Evolutionary conservation across 2,888 invertebrate species (phyloP).

Genomic region (Noctua fimbriata): DNA sequence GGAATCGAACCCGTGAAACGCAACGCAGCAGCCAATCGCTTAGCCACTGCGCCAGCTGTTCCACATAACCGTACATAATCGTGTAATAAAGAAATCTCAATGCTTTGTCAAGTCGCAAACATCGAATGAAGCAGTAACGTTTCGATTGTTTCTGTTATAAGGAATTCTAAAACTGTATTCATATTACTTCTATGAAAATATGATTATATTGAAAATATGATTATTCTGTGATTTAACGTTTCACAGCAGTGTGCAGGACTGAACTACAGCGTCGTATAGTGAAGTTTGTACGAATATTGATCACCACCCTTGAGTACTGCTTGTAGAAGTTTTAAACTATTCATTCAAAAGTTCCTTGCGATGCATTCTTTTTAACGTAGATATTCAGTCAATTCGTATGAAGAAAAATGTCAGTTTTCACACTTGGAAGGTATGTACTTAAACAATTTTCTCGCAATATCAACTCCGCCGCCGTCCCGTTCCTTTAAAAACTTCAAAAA

Average conservation of each 20-base stretch:
- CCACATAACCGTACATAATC: background rate
- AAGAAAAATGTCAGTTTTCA: background rate
- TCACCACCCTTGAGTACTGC: background rate
- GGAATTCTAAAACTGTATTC: background rate
- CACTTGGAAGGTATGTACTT: background rate
- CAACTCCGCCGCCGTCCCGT: too few relatives aligned
- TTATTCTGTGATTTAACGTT: background rate
- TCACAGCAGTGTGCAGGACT: background rate
- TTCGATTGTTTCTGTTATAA: background rate
- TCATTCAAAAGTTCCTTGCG: background rate
- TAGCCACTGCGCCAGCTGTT: too few relatives aligned
- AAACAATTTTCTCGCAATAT: background rate
- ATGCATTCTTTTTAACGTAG: background rate
- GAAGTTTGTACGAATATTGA: background rate
- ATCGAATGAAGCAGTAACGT: background rate
- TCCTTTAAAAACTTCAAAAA: background rate
- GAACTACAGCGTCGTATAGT: background rate
- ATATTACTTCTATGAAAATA: background rate
- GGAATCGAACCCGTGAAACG: too few relatives aligned
- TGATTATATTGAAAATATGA: background rate
- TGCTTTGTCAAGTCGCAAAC: background rate
- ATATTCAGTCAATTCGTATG: background rate
- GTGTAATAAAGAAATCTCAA: background rate
- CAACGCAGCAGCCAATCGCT: too few relatives aligned
- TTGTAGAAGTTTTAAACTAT: background rate